phyloP scores from a whole-genome alignment of 1,140 invertebrate genomes.

The Pseudoatta argentina region DNA sequence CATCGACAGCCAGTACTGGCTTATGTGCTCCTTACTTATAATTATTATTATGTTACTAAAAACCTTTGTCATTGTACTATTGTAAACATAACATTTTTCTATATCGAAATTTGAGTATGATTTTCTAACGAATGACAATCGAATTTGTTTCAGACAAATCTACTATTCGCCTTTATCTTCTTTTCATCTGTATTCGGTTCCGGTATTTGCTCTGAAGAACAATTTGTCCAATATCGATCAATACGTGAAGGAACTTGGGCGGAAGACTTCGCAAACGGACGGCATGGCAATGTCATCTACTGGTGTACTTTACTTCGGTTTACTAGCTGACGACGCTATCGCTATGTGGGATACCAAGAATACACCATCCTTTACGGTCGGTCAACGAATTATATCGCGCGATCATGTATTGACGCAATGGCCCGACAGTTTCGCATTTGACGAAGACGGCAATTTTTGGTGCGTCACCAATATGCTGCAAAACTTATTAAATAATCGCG shows the following conservation, averaged over 20 bases:
- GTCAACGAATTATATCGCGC: constrained; percentile 88
- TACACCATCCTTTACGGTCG: constrained; percentile 79
- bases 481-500: constrained; percentile 87
- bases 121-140: background rate
- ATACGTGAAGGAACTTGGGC: constrained; percentile 87
- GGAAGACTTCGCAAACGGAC: constrained; percentile 89
- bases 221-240: constrained; percentile 78
- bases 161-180: constrained; percentile 90
- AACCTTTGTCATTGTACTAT: background rate
- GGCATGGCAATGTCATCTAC: constrained; percentile 90
- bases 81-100: background rate
- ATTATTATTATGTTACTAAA: background rate
- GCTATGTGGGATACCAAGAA: constrained; percentile 89
- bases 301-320: constrained; percentile 89
- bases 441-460: constrained; percentile 88
- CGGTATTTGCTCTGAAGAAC: constrained; percentile 87
- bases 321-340: constrained; percentile 89
- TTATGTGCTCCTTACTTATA: too few species aligned
- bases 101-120: background rate
- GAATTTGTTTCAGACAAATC: constrained; percentile 82
- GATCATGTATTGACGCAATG: constrained; percentile 90
- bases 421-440: constrained; percentile 91
- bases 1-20: too few species aligned
- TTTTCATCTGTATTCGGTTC: constrained; percentile 88
- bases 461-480: constrained; percentile 90